Evolutionary conservation across 2,797 vertebrate genomes (phyloP).

Genomic region (Cyprinella venusta): DNA sequence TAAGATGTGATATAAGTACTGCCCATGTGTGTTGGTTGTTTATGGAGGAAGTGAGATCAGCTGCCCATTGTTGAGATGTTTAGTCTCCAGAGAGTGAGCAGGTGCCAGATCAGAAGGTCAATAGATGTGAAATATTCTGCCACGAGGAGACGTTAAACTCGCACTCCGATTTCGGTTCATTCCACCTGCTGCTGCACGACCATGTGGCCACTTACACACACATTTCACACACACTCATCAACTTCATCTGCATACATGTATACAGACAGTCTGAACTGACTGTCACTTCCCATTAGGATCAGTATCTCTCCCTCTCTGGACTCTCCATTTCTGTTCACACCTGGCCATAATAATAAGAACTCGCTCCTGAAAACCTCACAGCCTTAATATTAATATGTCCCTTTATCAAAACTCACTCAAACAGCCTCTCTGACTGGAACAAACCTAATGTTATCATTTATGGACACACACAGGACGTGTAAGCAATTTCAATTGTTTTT

Average conservation of each 20-base stretch:
- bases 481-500: background rate
- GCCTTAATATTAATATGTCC: constrained; percentile 11
- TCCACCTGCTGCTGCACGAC: background rate
- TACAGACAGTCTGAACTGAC: background rate
- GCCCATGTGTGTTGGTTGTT: background rate
- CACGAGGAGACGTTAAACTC: constrained; percentile 15
- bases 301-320: constrained; percentile 17
- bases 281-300: constrained; percentile 28
- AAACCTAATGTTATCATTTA: background rate
- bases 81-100: constrained; percentile 22
- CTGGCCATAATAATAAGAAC: constrained; percentile 33
- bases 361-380: background rate
- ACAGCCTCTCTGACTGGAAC: background rate
- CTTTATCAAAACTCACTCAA: constrained; percentile 6
- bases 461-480: background rate
- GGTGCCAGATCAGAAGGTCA: constrained; percentile 43
- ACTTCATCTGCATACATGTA: constrained; percentile 40
- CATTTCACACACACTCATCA: background rate
- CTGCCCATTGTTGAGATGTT: constrained; percentile 14
- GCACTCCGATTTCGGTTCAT: background rate
- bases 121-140: constrained; percentile 40
- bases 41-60: constrained; percentile 30
- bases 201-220: constrained; percentile 1
- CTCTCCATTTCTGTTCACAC: constrained; percentile 33
- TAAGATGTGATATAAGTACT: background rate